Evolutionary conservation across 2,797 vertebrate species (phyloP), one percentile per base, ranked within the genome.

Genomic region (Sardinella longiceps): DNA sequence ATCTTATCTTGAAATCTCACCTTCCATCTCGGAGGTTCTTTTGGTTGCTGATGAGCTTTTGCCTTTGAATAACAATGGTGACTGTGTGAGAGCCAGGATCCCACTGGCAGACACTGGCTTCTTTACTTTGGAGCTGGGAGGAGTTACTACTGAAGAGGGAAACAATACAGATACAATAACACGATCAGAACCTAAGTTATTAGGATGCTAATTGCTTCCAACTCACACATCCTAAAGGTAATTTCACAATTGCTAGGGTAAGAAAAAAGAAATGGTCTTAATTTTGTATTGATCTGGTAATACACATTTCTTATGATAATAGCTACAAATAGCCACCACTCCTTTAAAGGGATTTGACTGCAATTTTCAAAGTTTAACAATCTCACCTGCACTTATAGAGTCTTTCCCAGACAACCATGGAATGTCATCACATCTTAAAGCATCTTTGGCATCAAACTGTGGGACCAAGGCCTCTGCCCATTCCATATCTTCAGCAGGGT

Each of bases 81-180:
- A 99, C 84, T 94, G 95, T 25, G 98, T 99, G 86, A 99, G 96
- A 0, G 97, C 96, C 45, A 96, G 88, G 23, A 99, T 97, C 82
- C 97, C 96, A 45, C 95, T 97, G 0, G 96, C 93, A 0, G 96
- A 97, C 3, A 99, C 94, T 0, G 89, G 48, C 12, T 91, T 94
- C 88, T 94, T 94, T 82, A 89, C 0, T 2, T 94, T 91, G 2
- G 92, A 91, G 87, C 91, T 87, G 0, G 95, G 93, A 58, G 97
- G 94, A 0, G 96, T 96, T 0, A 88, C 93, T 25, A 25, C 90
- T 92, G 88, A 5, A 20, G 5, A 51, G 70, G 37, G 18, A 33
- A 77, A 77, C 18, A 43, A 91, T 88, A 23, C 89, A 82, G 58
- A 81, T 53, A n/a, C 28, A 82, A 46, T 0, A 11, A 82, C 14